These are phyloP conservation scores for Seriola aureovittata DNA, from an alignment of 2,113 vertebrate genomes.

Conservation along the genomic window DNA sequence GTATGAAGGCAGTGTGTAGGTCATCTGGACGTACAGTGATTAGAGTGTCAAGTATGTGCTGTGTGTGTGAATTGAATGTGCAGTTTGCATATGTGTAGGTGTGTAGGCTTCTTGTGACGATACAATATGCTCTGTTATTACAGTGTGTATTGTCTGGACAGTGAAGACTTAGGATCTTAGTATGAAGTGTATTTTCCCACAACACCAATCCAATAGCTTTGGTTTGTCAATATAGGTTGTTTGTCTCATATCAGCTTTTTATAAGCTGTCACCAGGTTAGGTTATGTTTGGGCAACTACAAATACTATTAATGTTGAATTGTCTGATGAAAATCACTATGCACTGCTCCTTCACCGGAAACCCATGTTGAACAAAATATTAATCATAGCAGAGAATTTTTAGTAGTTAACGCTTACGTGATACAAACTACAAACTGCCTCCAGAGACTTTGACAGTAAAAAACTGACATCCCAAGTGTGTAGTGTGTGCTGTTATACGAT, in stretches of 20 bases:
- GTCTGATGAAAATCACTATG: too few species aligned
- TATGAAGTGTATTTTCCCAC: background rate
- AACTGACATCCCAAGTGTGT: background rate
- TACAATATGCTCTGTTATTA: background rate
- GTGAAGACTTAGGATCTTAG: background rate
- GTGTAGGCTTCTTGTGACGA: background rate
- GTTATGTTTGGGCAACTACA: background rate
- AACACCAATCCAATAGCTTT: background rate
- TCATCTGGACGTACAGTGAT: conserved; percentile 25
- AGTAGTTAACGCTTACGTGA: too few species aligned
- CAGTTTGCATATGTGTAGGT: background rate
- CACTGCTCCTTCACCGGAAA: too few species aligned
- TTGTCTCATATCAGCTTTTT: background rate
- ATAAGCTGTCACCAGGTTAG: background rate
- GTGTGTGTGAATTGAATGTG: background rate
- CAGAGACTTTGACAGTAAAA: background rate
- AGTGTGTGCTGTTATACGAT: background rate
- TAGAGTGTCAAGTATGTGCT: background rate
- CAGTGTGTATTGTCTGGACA: background rate
- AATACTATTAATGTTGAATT: background rate
- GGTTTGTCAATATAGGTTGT: background rate
- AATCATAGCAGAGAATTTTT: too few species aligned
- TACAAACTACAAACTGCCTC: too few species aligned
- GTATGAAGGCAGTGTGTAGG: conserved; percentile 4
- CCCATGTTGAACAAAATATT: too few species aligned